Evolutionary conservation across 1,140 invertebrate species (phyloP).

Genomic region (Oncopeltus fasciatus): DNA sequence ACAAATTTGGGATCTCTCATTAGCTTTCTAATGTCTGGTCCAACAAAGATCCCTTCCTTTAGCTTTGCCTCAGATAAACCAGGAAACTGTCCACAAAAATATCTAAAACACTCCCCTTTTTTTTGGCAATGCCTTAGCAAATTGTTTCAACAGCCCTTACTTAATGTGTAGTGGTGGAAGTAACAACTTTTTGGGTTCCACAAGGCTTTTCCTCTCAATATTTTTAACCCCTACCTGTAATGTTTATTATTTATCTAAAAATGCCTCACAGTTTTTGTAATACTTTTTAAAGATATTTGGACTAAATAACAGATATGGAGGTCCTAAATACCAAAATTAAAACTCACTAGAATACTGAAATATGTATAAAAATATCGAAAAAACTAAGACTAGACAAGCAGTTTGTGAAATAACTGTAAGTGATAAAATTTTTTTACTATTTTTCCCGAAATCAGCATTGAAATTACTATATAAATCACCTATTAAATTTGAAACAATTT

Average conservation of each 20-base stretch:
- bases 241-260: not conserved
- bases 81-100: constrained; percentile 12
- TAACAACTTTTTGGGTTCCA: not conserved
- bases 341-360: not conserved
- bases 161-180: constrained; percentile 30
- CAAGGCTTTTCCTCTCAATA: not conserved
- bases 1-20: constrained; percentile 20
- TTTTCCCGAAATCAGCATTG: not conserved
- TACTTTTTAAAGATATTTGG: too few relatives aligned
- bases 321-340: not conserved
- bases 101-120: too few relatives aligned
- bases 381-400: not conserved
- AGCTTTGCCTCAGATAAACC: constrained; percentile 13
- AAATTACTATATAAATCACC: not conserved
- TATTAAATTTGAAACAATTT: not conserved
- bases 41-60: constrained; percentile 20
- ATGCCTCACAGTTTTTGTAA: not conserved
- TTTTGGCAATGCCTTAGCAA: constrained; percentile 27
- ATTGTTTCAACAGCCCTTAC: constrained; percentile 25
- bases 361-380: not conserved
- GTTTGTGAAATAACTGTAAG: not conserved
- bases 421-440: not conserved
- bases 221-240: not conserved
- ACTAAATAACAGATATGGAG: too few relatives aligned
- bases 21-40: constrained; percentile 26